phyloP scores from a whole-genome alignment of 2,113 vertebrate species.

The Gopherus flavomarginatus region DNA sequence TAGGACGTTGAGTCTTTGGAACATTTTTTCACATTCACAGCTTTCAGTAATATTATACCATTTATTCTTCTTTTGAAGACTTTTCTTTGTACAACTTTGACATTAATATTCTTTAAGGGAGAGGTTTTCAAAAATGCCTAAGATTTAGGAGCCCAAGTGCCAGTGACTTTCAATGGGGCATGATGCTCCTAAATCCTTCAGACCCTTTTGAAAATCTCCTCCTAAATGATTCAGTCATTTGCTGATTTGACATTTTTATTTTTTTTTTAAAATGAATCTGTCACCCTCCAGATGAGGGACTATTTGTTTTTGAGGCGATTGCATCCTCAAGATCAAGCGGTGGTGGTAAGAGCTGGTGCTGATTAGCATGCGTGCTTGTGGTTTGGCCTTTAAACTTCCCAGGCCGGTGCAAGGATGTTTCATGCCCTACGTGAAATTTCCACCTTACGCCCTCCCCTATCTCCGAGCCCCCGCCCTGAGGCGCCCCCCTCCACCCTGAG shows the following conservation, averaged over 20 bases:
- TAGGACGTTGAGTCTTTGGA: slow-evolving; percentile 30
- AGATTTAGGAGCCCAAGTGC: slow-evolving; percentile 58
- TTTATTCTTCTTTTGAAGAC: slow-evolving; percentile 43
- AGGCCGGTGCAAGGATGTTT: not conserved
- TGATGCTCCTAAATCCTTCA: not conserved
- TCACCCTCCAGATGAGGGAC: not conserved
- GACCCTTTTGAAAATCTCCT: not conserved
- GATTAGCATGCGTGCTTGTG: not conserved
- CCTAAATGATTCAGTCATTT: slow-evolving; percentile 6
- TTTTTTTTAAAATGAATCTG: rapidly evolving
- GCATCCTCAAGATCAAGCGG: not conserved
- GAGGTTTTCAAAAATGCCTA: not conserved
- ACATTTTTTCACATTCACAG: slow-evolving; percentile 44
- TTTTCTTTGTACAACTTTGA: slow-evolving; percentile 21
- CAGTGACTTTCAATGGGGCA: not conserved
- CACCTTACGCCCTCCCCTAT: too few relatives aligned
- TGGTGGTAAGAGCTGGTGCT: not conserved
- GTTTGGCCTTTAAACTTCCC: not conserved
- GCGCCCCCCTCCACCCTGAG: too few relatives aligned
- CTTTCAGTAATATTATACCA: not conserved
- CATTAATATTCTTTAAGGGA: slow-evolving; percentile 30
- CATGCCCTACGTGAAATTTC: too few relatives aligned
- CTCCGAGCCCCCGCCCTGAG: too few relatives aligned
- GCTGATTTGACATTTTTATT: not conserved
- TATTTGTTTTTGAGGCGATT: not conserved